Conservation (phyloP, 2,888 invertebrate species). For the Luperina testacea region DNA sequence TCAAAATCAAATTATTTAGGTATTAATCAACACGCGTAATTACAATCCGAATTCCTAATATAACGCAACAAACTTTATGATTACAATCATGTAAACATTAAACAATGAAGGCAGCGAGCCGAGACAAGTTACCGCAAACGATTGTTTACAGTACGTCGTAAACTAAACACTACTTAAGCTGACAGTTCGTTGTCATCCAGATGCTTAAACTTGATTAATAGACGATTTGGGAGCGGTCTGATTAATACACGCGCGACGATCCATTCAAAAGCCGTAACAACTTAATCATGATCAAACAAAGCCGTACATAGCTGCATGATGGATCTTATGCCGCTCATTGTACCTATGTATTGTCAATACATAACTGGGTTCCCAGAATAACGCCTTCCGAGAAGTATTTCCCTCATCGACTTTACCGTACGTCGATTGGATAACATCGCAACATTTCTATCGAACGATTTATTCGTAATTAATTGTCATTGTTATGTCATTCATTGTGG, state of each 20-base stretch:
- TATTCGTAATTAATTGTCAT: constrained; percentile 10
- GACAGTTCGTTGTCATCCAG: constrained; percentile 88
- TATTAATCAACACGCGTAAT: constrained; percentile 47
- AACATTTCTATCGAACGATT: neutral
- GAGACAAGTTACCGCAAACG: constrained; percentile 82
- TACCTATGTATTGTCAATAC: constrained; percentile 37
- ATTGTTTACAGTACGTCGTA: constrained; percentile 84
- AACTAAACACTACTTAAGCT: constrained; percentile 88
- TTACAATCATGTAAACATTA: constrained; percentile 81
- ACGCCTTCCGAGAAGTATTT: neutral
- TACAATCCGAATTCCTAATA: constrained; percentile 49
- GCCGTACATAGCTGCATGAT: constrained; percentile 74
- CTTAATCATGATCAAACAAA: constrained; percentile 84
- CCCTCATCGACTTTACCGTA: neutral
- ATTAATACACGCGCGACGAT: constrained; percentile 83
- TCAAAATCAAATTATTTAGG: constrained; percentile 38
- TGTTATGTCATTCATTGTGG: neutral
- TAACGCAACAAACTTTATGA: constrained; percentile 67
- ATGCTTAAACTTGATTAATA: constrained; percentile 89
- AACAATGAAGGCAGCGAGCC: constrained; percentile 82
- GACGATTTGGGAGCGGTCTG: constrained; percentile 84
- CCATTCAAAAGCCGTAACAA: constrained; percentile 79
- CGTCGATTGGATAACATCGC: neutral
- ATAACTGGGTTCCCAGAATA: neutral
- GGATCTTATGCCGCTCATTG: constrained; percentile 66